Evolutionary conservation across 1,140 invertebrate species (phyloP).

Genomic region (Camponotus pennsylvanicus): DNA sequence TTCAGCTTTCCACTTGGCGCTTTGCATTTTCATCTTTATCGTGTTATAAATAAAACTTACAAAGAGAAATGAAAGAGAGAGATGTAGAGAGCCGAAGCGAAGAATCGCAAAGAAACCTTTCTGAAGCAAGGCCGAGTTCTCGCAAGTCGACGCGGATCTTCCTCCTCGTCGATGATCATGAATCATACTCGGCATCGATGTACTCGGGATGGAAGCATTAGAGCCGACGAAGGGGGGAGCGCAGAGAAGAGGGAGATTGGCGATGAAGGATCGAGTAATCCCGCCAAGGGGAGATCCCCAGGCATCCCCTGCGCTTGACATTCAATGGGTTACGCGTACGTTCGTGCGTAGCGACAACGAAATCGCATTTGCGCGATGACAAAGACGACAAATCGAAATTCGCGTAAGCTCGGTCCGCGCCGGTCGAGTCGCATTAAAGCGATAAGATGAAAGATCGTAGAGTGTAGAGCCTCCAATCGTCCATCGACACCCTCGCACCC

Average conservation of each 20-base stretch:
- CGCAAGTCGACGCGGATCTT: background rate
- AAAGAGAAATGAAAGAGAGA: background rate
- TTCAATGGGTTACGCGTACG: constrained; percentile 30
- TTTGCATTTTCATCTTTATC: constrained; percentile 37
- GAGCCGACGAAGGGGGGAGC: background rate
- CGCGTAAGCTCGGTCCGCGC: constrained; percentile 11
- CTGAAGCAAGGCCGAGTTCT: background rate
- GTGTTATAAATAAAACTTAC: constrained; percentile 47
- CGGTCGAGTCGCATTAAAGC: constrained; percentile 61
- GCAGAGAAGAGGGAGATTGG: background rate
- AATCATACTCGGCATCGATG: constrained; percentile 39
- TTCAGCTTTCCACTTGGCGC: constrained; percentile 21
- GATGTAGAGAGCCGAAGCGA: background rate
- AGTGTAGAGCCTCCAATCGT: background rate
- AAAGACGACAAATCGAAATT: constrained; percentile 32
- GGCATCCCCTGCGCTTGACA: constrained; percentile 33
- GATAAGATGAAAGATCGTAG: constrained; percentile 44
- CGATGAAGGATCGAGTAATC: constrained; percentile 31
- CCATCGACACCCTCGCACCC: background rate
- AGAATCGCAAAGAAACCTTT: background rate
- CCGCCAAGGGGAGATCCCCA: constrained; percentile 3
- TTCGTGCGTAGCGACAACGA: constrained; percentile 20
- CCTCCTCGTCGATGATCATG: background rate
- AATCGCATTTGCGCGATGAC: constrained; percentile 61
- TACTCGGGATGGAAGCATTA: constrained; percentile 20